These are phyloP conservation scores for Sitophilus oryzae DNA, from an alignment of 1,140 invertebrate species.

Conservation along the genomic window DNA sequence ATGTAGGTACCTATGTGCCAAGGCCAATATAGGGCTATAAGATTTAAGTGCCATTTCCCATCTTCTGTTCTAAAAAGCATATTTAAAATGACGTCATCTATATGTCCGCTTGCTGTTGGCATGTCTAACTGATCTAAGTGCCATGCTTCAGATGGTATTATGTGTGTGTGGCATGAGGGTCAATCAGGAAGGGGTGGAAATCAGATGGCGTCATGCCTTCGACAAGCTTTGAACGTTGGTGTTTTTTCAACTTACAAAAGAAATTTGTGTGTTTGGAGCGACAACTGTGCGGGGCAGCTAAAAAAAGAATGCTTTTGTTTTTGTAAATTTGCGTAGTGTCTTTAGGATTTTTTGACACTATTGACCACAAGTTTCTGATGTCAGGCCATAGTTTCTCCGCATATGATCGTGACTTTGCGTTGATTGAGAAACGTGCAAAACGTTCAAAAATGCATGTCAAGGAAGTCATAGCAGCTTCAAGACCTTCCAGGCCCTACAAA, in stretches of 20 bases:
- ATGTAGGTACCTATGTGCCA: no score
- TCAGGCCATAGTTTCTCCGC: neutral
- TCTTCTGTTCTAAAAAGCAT: no score
- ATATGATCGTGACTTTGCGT: neutral
- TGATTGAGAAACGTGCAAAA: conserved; percentile 1
- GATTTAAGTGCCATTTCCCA: no score
- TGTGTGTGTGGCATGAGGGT: conserved; percentile 10
- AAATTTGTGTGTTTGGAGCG: conserved; percentile 2
- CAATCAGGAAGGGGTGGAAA: conserved; percentile 1
- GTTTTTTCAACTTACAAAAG: conserved; percentile 4
- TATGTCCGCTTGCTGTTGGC: no score
- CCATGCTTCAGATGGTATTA: conserved; percentile 1
- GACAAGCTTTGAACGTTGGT: conserved; percentile 6
- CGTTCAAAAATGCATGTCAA: neutral
- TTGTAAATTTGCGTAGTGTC: neutral
- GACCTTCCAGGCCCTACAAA: neutral
- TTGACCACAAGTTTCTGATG: conserved; percentile 7
- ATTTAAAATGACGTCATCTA: no score
- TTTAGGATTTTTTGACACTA: neutral
- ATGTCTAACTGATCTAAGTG: neutral
- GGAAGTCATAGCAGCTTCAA: no score
- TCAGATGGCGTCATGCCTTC: conserved; percentile 6
- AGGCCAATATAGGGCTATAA: no score
- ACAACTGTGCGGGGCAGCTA: no score
- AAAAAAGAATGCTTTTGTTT: conserved; percentile 2